Conservation (phyloP, 2,797 vertebrate genomes). For the Eulemur rubriventer region DNA sequence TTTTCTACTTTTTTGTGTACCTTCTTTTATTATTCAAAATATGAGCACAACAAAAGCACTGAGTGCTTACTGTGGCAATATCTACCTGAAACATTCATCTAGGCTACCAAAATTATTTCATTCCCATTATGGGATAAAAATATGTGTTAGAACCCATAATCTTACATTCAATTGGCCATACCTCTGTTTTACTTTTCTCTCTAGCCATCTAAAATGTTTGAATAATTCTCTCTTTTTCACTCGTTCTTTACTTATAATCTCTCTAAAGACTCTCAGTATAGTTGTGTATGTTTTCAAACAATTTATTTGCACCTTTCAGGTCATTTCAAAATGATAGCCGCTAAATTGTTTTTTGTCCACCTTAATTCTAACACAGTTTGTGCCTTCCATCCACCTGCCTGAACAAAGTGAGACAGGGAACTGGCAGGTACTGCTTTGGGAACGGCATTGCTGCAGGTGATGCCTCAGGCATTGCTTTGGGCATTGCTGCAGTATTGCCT, state of each 20-base stretch:
- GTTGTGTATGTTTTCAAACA: neutral
- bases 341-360: conserved; percentile 11
- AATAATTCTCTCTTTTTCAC: neutral
- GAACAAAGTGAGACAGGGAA: neutral
- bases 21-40: neutral
- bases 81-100: neutral
- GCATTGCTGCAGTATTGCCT: too few relatives aligned
- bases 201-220: neutral
- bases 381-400: neutral
- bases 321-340: conserved; percentile 1
- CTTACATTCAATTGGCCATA: neutral
- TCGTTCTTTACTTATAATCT: neutral
- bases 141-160: neutral
- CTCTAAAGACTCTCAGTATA: neutral
- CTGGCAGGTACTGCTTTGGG: too few relatives aligned
- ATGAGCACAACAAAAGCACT: neutral
- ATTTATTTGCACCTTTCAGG: neutral
- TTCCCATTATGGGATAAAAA: neutral
- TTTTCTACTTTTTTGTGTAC: neutral
- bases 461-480: too few relatives aligned
- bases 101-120: neutral
- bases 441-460: too few relatives aligned
- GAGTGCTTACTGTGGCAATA: neutral
- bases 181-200: neutral
- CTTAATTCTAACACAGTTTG: conserved; percentile 38